These are phyloP conservation scores for Hycleus phaleratus DNA, from an alignment of 1,140 invertebrate genomes.

Conservation along the genomic window DNA sequence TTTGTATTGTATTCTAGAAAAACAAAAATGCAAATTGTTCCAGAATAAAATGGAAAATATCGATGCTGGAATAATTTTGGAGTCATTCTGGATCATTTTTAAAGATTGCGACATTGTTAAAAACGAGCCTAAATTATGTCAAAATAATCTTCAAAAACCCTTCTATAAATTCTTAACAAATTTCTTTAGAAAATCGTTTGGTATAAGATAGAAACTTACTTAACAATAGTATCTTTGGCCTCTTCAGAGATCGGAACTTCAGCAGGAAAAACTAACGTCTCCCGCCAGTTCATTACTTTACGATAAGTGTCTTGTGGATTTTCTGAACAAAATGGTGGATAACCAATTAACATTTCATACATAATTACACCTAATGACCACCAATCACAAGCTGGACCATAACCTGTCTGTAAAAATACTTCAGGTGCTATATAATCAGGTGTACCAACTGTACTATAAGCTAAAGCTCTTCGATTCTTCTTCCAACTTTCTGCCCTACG, in stretches of 20 bases:
- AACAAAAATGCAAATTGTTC: too few relatives aligned
- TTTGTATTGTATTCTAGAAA: too few relatives aligned
- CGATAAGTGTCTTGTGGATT: constrained; percentile 99
- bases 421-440: constrained; percentile 99
- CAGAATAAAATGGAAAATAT: too few relatives aligned
- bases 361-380: constrained; percentile 99
- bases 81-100: too few relatives aligned
- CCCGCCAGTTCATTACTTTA: constrained; percentile 99
- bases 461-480: constrained; percentile 85
- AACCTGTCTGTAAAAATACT: constrained; percentile 96
- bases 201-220: constrained; percentile 23
- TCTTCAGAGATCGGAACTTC: constrained; percentile 98
- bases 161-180: too few relatives aligned
- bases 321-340: constrained; percentile 98
- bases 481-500: constrained; percentile 97
- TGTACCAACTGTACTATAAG: constrained; percentile 95
- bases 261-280: constrained; percentile 95
- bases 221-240: constrained; percentile 73
- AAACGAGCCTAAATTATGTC: too few relatives aligned
- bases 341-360: constrained; percentile 99
- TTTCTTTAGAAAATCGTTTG: not conserved
- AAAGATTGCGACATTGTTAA: too few relatives aligned
- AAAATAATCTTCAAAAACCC: too few relatives aligned
- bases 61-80: too few relatives aligned
- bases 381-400: constrained; percentile 96